Conservation (phyloP, 2,888 invertebrate species). For the Plebejus argus region DNA sequence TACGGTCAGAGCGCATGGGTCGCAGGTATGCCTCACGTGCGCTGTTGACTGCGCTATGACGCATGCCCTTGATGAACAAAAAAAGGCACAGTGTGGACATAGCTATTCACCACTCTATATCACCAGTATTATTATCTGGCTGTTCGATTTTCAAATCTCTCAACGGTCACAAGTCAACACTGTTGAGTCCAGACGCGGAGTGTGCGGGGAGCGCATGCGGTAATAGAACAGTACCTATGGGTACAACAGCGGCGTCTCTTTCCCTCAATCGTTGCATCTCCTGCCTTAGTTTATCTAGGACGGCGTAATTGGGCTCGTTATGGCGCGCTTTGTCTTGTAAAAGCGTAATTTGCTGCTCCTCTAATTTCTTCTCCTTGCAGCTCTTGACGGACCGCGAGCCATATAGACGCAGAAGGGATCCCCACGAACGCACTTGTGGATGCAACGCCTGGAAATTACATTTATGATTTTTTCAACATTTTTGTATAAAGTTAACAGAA, state of each 20-base stretch:
- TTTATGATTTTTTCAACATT: no score
- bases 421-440: conserved; percentile 97
- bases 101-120: not conserved
- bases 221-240: conserved; percentile 77
- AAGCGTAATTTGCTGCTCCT: conserved; percentile 95
- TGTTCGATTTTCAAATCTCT: not conserved
- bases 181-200: conserved; percentile 84
- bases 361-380: conserved; percentile 94
- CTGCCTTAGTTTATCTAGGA: conserved; percentile 89
- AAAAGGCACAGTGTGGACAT: no score
- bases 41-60: no score
- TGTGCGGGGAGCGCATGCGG: conserved; percentile 83
- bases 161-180: conserved; percentile 83
- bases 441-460: conserved; percentile 85
- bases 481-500: not conserved
- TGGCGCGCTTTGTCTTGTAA: conserved; percentile 90
- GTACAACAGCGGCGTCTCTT: conserved; percentile 81
- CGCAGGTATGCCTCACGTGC: no score
- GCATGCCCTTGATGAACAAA: no score
- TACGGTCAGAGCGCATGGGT: no score
- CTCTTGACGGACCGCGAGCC: conserved; percentile 95
- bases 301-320: conserved; percentile 95
- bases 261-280: conserved; percentile 91
- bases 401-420: conserved; percentile 94
- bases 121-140: not conserved